Evolutionary conservation across 2,888 invertebrate genomes (phyloP), one percentile per base, ranked within the genome.

Genomic region (Leucophenga montana): DNA sequence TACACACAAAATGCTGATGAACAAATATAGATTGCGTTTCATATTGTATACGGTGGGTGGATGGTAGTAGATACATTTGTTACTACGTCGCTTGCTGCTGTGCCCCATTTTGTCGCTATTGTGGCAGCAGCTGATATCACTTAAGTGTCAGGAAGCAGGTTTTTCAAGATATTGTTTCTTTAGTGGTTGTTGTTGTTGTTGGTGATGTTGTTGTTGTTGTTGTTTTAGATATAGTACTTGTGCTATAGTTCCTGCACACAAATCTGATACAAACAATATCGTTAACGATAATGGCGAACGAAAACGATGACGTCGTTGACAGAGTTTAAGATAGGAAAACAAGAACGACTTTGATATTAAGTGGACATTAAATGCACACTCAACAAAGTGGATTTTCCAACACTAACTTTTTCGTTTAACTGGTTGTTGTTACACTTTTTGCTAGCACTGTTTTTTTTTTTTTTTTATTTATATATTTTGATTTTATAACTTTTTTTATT

Each of bases 1-100:
- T 75, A 85, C 72, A 74, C 78, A 85, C 77, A 82, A 78, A 78
- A 84, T 79, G 85, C 85, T 79, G 84, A 82, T 82, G 78, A 83
- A 78, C 77, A 77, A 72, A 75, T 75, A 73, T 69, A 75, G 73
- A 44, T 75, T 68, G 46, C 74, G 53, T 16, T 56, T 73, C 69
- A 73, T 77, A 73, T 69, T 71, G 57, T 54, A 48, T 65, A 57
- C 59, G 70, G 66, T 62, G 69, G 64, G 62, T 72, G 16, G 46
- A 70, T 48, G 53, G 54, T 13, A 65, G 67, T 61, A 66, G 71
- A 72, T 53, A 57, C 27, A 54, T 50, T 61, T 65, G n/a, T 62
- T 72, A 57, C 1, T 66, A 44, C 67, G 54, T 48, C 72, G 59
- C 22, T 71, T 39, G 11, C 46, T 66, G 69, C 57, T 70, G 65